Evolutionary conservation across 1,140 invertebrate species (phyloP).

Genomic region (Lordiphosa mommai): DNA sequence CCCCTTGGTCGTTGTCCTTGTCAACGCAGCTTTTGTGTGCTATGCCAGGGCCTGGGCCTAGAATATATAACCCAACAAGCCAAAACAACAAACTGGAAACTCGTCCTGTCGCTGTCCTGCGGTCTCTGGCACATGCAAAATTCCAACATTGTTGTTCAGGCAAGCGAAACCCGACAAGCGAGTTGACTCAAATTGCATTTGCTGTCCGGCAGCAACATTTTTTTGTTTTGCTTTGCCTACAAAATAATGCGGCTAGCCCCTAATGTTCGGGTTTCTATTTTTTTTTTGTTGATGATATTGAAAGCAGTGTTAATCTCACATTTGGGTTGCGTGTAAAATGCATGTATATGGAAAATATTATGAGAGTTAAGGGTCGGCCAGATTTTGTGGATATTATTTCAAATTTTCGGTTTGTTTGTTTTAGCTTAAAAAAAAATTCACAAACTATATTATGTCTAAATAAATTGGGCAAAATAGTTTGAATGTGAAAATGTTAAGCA

Average conservation of each 20-base stretch:
- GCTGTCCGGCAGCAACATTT: constrained; percentile 33
- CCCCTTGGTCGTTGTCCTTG: constrained; percentile 36
- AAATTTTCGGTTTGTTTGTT: too few relatives aligned
- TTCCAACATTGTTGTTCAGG: constrained; percentile 58
- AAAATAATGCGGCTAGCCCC: not conserved
- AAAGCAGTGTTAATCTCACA: too few relatives aligned
- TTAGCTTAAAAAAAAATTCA: too few relatives aligned
- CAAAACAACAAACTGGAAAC: constrained; percentile 38
- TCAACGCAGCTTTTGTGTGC: constrained; percentile 72
- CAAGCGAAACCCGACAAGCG: constrained; percentile 59
- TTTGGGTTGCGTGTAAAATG: too few relatives aligned
- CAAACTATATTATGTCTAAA: too few relatives aligned
- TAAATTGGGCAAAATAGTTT: too few relatives aligned
- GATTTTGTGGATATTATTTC: too few relatives aligned
- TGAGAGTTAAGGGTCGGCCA: too few relatives aligned
- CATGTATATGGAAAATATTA: too few relatives aligned
- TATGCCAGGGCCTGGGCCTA: constrained; percentile 10
- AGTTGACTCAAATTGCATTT: constrained; percentile 75
- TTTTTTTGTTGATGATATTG: not conserved
- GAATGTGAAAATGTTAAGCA: too few relatives aligned
- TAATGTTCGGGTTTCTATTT: not conserved
- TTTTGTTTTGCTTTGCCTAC: constrained; percentile 9
- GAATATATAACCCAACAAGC: constrained; percentile 70
- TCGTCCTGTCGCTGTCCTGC: constrained; percentile 15
- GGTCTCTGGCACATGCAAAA: constrained; percentile 57